Percentiles rank a stretch among this genome's conserved stretches.
phyloP scores from a whole-genome alignment of 30 jellyfish, hydroid and myxozoan species.

The Sanderia malayensis region DNA sequence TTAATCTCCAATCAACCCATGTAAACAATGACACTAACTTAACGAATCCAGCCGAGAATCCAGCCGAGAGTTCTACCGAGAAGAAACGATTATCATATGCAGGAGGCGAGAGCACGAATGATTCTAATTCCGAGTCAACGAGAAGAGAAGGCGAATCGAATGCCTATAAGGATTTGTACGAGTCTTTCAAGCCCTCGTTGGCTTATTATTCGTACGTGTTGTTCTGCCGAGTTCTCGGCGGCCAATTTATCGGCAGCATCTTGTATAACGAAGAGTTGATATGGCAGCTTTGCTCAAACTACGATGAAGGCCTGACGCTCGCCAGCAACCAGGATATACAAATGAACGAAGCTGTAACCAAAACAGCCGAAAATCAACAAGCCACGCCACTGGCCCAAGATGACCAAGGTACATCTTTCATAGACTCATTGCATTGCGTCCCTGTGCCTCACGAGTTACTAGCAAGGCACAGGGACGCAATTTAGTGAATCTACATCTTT shows the following conservation, averaged over 20 bases:
- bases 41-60: no score
- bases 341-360: not conserved
- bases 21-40: no score
- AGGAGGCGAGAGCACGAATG: no score
- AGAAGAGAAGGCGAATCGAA: no score
- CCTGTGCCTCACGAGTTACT: no score
- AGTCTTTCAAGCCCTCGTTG: slow-evolving; percentile 68
- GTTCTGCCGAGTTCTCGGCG: slow-evolving; percentile 81
- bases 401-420: not conserved
- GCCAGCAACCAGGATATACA: slow-evolving; percentile 19
- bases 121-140: no score
- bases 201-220: slow-evolving; percentile 92
- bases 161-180: slow-evolving; percentile 51
- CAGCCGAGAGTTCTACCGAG: no score
- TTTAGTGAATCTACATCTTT: no score
- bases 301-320: slow-evolving; percentile 67
- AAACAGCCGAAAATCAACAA: not conserved
- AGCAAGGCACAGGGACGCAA: no score
- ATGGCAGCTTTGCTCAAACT: slow-evolving; percentile 84
- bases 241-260: slow-evolving; percentile 67
- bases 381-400: slow-evolving; percentile 8
- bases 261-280: slow-evolving; percentile 77
- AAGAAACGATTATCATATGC: no score
- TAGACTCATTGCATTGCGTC: no score
- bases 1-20: no score